A percentile compares a stretch with the other conserved stretches of the same genome.
Conservation (phyloP, 2,888 invertebrate genomes). For the Phengaris arion region DNA sequence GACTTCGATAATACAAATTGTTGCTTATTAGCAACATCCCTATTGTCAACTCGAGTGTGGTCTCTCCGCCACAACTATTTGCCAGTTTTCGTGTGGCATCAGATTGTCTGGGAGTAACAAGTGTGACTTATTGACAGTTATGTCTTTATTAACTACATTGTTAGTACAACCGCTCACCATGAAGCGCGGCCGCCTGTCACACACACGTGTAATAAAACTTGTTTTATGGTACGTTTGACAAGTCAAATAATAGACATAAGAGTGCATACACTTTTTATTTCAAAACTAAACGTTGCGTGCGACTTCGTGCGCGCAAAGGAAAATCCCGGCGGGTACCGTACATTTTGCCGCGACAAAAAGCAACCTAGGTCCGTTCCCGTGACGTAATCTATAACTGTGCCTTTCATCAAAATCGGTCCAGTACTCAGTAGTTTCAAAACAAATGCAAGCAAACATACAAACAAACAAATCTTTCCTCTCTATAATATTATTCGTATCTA, state of each 20-base stretch:
- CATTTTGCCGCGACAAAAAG: too few species aligned
- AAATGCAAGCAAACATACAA: too few species aligned
- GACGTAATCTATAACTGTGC: too few species aligned
- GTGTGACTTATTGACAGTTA: slow-evolving; percentile 29
- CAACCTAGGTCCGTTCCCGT: too few species aligned
- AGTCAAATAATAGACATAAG: slow-evolving; percentile 5
- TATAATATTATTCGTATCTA: too few species aligned
- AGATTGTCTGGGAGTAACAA: not conserved
- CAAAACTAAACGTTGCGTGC: not conserved
- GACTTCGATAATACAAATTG: too few species aligned
- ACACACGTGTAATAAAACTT: slow-evolving; percentile 13
- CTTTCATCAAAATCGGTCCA: too few species aligned
- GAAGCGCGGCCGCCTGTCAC: slow-evolving; percentile 13
- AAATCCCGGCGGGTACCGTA: too few species aligned
- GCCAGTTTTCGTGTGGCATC: slow-evolving; percentile 19
- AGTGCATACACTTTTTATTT: slow-evolving; percentile 1
- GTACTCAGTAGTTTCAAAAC: too few species aligned
- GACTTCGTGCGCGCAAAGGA: too few species aligned
- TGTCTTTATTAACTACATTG: slow-evolving; percentile 26
- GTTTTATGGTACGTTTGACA: slow-evolving; percentile 9
- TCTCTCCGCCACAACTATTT: not conserved
- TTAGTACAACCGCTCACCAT: not conserved
- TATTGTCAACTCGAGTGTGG: not conserved
- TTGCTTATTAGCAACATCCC: too few species aligned
- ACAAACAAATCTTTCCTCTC: too few species aligned